phyloP scores from a whole-genome alignment of 2,888 invertebrate genomes.

The Diaphora mendica region DNA sequence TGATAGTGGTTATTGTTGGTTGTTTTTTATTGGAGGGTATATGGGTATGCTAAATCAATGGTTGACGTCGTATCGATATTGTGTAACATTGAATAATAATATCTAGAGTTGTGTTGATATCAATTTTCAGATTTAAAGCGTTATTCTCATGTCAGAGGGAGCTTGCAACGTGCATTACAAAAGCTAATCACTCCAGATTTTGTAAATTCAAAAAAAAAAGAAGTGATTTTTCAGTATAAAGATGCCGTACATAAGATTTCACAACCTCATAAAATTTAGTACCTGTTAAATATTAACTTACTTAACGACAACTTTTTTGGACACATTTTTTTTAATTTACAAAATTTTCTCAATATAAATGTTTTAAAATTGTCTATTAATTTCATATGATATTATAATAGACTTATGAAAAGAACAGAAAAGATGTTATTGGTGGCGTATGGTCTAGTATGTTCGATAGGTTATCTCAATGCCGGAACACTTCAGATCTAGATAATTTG shows the following conservation, averaged over 20 bases:
- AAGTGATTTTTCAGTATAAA: no score
- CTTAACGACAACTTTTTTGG: background rate
- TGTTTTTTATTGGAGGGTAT: conserved; percentile 8
- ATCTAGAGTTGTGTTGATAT: background rate
- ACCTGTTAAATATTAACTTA: no score
- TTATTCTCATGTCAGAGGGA: background rate
- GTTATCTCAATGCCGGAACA: conserved; percentile 27
- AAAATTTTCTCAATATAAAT: background rate
- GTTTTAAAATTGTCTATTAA: background rate
- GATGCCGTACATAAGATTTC: accelerated
- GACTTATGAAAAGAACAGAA: background rate
- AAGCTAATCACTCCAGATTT: background rate
- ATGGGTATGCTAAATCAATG: conserved; percentile 22
- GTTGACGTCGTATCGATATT: conserved; percentile 10
- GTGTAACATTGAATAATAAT: conserved; percentile 5
- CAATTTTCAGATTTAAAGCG: background rate
- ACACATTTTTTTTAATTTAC: background rate
- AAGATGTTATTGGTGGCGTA: conserved; percentile 13
- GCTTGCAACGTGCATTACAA: background rate
- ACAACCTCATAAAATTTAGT: no score
- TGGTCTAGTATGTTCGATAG: conserved; percentile 33
- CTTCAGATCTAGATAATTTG: conserved; percentile 36
- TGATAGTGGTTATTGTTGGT: conserved; percentile 35
- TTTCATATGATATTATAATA: background rate
- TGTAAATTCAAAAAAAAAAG: no score